Conservation (phyloP, 1,140 invertebrate species). For the Lucilia cuprina region DNA sequence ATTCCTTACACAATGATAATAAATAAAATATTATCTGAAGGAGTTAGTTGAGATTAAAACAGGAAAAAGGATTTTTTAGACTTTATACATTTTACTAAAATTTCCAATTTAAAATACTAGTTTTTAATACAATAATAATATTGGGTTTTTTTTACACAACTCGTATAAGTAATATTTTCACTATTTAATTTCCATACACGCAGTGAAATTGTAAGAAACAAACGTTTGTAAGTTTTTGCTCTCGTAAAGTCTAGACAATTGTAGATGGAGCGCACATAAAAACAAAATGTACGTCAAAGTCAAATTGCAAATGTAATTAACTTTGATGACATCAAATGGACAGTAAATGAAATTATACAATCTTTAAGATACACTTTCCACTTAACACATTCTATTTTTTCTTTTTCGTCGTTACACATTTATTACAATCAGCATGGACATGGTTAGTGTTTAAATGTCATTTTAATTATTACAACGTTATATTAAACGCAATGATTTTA, state of each 20-base stretch:
- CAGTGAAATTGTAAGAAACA: not conserved
- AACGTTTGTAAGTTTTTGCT: not conserved
- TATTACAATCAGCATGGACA: not conserved
- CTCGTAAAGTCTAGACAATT: not conserved
- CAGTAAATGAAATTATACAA: not conserved
- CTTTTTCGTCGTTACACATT: too few species aligned
- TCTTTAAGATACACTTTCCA: not conserved
- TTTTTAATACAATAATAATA: too few species aligned
- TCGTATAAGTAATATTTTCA: not conserved
- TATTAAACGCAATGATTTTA: not conserved
- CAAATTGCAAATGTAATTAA: conserved; percentile 2
- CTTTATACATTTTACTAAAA: too few species aligned
- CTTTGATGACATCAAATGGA: conserved; percentile 6
- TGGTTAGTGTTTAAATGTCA: not conserved
- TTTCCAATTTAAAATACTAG: too few species aligned
- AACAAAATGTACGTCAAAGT: not conserved
- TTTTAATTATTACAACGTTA: not conserved
- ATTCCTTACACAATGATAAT: too few species aligned
- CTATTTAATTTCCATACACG: not conserved
- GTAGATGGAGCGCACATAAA: not conserved
- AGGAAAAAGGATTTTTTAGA: too few species aligned
- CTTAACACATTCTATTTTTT: not conserved
- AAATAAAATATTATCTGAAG: too few species aligned
- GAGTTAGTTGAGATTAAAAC: too few species aligned
- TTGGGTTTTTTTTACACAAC: too few species aligned